Conservation (phyloP, 2,797 vertebrate genomes). For the Falco naumanni region DNA sequence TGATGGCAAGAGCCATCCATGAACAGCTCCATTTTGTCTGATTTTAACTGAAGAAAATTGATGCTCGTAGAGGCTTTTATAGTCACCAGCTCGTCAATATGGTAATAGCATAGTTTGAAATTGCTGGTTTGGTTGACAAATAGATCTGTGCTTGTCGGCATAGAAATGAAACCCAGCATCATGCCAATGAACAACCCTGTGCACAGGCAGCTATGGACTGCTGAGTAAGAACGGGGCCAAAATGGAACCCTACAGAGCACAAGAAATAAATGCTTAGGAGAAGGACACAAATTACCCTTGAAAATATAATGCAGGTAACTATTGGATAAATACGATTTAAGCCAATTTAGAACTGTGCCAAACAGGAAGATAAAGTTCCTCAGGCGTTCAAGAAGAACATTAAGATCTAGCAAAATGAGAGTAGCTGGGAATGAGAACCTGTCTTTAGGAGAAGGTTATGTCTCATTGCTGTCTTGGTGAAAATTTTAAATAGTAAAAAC, state of each 20-base stretch:
- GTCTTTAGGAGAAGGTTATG: conserved; percentile 66
- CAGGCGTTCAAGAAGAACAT: conserved; percentile 76
- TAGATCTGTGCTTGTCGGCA: conserved; percentile 9
- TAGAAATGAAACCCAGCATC: conserved; percentile 54
- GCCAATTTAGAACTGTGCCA: conserved; percentile 73
- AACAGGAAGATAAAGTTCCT: conserved; percentile 75
- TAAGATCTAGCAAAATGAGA: conserved; percentile 75
- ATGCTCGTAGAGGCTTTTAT: conserved; percentile 15
- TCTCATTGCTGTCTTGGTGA: conserved; percentile 66
- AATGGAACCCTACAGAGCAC: conserved; percentile 61
- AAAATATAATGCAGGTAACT: conserved; percentile 75
- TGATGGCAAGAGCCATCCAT: conserved; percentile 17
- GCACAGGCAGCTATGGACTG: conserved; percentile 48
- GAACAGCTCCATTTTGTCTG: conserved; percentile 39
- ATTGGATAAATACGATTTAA: conserved; percentile 77
- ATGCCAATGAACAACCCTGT: neutral
- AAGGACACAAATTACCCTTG: conserved; percentile 74
- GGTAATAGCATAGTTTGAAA: conserved; percentile 44
- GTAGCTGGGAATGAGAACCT: conserved; percentile 58
- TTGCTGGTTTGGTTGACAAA: conserved; percentile 53
- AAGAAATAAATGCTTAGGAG: conserved; percentile 64
- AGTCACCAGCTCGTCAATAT: conserved; percentile 32
- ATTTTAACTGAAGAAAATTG: conserved; percentile 41
- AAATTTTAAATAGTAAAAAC: conserved; percentile 25
- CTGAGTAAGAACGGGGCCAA: conserved; percentile 54